phyloP scores from a whole-genome alignment of 2,888 invertebrate species.

The Drosophila suboccidentalis region DNA sequence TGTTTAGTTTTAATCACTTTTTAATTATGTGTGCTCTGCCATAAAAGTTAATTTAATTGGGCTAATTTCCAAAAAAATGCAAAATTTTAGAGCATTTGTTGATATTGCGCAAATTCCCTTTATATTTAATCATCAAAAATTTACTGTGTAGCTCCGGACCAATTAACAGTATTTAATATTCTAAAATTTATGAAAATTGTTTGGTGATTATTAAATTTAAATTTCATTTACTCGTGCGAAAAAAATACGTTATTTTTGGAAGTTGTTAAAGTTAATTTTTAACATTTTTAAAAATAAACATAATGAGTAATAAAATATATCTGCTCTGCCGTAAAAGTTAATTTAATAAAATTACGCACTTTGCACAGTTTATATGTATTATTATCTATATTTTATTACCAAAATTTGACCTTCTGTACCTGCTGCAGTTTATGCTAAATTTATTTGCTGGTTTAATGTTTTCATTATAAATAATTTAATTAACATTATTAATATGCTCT shows the following conservation, averaged over 20 bases:
- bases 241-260: too few relatives aligned
- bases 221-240: too few relatives aligned
- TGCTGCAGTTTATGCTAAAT: not conserved
- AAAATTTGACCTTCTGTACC: not conserved
- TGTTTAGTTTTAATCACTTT: not conserved
- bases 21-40: not conserved
- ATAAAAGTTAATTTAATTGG: not conserved
- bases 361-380: too few relatives aligned
- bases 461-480: constrained; percentile 16
- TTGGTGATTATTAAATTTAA: too few relatives aligned
- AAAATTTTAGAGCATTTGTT: not conserved
- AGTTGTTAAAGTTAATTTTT: too few relatives aligned
- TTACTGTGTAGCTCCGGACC: not conserved
- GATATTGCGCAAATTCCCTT: not conserved
- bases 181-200: too few relatives aligned
- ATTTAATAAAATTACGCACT: too few relatives aligned
- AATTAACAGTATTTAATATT: too few relatives aligned
- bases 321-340: too few relatives aligned
- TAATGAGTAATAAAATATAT: too few relatives aligned
- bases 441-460: not conserved
- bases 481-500: constrained; percentile 8
- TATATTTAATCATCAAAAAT: not conserved
- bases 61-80: not conserved
- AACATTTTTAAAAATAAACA: too few relatives aligned
- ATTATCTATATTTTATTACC: too few relatives aligned